phyloP scores from a whole-genome alignment of 2,797 vertebrate species.

The Tokudaia tokunoshimensis region DNA sequence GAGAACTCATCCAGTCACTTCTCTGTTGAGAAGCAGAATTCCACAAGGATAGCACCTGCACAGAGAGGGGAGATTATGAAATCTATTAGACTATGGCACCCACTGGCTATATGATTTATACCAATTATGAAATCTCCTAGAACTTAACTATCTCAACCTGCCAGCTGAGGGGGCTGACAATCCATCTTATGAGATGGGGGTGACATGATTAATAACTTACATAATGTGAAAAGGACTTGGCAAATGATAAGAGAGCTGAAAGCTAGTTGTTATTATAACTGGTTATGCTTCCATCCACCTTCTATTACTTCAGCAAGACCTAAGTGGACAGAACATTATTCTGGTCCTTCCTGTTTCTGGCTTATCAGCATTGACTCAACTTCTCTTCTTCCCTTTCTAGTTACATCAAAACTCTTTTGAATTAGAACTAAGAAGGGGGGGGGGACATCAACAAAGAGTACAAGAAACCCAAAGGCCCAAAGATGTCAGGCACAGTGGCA shows the following conservation, averaged over 20 bases:
- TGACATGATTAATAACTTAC: slow-evolving; percentile 9
- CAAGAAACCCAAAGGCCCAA: background rate
- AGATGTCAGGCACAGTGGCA: background rate
- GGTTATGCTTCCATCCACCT: background rate
- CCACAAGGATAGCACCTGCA: background rate
- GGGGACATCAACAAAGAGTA: background rate
- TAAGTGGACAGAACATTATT: background rate
- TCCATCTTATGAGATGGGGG: background rate
- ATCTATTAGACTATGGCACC: background rate
- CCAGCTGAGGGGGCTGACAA: background rate
- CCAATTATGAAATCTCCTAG: slow-evolving; percentile 4
- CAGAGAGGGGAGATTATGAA: background rate
- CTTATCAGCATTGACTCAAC: background rate
- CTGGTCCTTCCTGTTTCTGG: background rate
- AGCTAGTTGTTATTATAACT: background rate
- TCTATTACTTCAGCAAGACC: background rate
- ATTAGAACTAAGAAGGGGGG: background rate
- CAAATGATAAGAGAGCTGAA: background rate
- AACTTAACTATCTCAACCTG: background rate
- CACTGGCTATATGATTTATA: background rate
- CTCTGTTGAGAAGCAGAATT: slow-evolving; percentile 1
- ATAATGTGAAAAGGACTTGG: background rate
- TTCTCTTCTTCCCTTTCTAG: background rate
- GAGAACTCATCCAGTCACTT: background rate
- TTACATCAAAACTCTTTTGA: slow-evolving; percentile 17